phyloP scores from a whole-genome alignment of 2,797 vertebrate genomes.

The Falco peregrinus region DNA sequence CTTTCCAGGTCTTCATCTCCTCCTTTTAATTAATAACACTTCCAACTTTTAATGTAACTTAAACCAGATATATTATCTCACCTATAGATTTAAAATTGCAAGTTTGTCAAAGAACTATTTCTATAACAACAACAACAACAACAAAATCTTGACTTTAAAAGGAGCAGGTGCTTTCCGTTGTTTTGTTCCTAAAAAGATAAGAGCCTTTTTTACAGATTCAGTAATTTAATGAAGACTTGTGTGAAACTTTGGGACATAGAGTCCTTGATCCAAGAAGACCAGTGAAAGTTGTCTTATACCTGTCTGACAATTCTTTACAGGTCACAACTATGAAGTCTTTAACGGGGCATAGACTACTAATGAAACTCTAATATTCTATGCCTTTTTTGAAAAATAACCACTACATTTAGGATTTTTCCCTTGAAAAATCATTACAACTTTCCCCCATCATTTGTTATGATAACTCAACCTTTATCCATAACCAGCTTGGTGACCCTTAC shows the following conservation, averaged over 20 bases:
- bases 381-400: neutral
- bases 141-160: neutral
- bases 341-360: neutral
- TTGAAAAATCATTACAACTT: neutral
- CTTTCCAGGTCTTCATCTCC: neutral
- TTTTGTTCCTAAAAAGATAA: neutral
- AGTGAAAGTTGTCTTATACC: neutral
- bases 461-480: conserved; percentile 1
- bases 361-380: neutral
- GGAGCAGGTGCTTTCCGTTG: neutral
- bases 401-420: neutral
- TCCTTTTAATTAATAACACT: neutral
- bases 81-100: neutral
- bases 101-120: neutral
- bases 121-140: neutral
- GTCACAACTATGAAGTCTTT: neutral
- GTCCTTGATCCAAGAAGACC: neutral
- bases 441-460: neutral
- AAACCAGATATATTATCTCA: neutral
- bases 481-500: conserved; percentile 1
- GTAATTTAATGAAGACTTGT: neutral
- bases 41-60: neutral
- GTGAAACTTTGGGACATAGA: neutral
- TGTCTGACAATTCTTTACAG: neutral
- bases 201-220: neutral